Percentiles rank a stretch among this genome's conserved stretches.
Conservation (phyloP, 2,888 invertebrate genomes). For the Ecdyonurus torrentis region DNA sequence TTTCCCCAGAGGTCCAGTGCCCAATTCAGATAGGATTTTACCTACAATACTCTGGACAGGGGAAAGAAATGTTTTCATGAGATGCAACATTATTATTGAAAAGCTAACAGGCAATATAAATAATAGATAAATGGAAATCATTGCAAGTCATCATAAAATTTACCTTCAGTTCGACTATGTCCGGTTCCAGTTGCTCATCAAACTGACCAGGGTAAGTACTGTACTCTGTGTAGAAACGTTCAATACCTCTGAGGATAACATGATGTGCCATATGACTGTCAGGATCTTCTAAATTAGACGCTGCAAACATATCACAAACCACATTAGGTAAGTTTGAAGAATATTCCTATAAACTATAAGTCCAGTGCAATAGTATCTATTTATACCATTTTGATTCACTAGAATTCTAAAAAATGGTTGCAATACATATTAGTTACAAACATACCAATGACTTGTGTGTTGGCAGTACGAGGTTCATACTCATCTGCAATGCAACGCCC, state of each 20-base stretch:
- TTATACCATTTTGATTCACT: too few relatives aligned
- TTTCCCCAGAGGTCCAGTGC: conserved; percentile 56
- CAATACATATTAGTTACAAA: too few relatives aligned
- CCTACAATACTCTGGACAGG: conserved; percentile 28
- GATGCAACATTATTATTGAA: background rate
- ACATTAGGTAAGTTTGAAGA: background rate
- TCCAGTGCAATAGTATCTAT: too few relatives aligned
- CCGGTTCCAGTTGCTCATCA: conserved; percentile 71
- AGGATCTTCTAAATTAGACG: conserved; percentile 59
- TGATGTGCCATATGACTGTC: conserved; percentile 81
- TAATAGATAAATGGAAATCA: background rate
- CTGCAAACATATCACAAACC: conserved; percentile 32
- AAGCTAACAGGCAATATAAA: background rate
- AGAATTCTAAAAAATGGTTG: too few relatives aligned
- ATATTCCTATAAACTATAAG: background rate
- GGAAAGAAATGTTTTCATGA: background rate
- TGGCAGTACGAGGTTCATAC: conserved; percentile 45
- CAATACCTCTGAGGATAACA: conserved; percentile 75
- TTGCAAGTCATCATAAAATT: conserved; percentile 1
- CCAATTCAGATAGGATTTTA: conserved; percentile 73
- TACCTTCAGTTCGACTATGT: conserved; percentile 72
- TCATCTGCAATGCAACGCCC: conserved; percentile 62
- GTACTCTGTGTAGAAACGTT: conserved; percentile 75
- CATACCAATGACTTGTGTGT: conserved; percentile 37
- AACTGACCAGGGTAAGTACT: conserved; percentile 80